Percentiles rank a stretch among this genome's conserved stretches.
These are phyloP conservation scores for Sussaba pulchella DNA, from an alignment of 2,888 invertebrate species.

Conservation along the genomic window DNA sequence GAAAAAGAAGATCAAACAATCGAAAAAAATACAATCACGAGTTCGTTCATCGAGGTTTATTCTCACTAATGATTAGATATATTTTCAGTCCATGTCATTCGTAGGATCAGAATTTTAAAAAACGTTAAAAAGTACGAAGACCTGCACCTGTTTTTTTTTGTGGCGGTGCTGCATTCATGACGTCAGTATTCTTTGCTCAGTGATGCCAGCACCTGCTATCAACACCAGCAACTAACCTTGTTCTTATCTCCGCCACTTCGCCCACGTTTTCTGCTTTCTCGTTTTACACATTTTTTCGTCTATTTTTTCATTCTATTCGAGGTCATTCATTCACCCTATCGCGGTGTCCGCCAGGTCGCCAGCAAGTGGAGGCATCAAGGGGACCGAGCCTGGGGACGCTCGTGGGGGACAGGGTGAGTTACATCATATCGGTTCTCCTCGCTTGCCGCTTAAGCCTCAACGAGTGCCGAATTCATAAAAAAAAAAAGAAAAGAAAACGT, in stretches of 20 bases:
- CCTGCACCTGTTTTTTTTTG: not conserved
- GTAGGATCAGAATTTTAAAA: not conserved
- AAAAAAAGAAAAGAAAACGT: slow-evolving; percentile 59
- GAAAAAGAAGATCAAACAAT: no score
- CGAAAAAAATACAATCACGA: no score
- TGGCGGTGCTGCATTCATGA: slow-evolving; percentile 34
- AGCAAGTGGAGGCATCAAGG: slow-evolving; percentile 50
- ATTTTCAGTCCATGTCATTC: slow-evolving; percentile 4
- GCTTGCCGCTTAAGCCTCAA: slow-evolving; percentile 72
- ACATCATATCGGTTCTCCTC: slow-evolving; percentile 22
- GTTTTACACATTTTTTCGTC: slow-evolving; percentile 58
- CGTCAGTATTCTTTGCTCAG: slow-evolving; percentile 26
- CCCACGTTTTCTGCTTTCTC: slow-evolving; percentile 60
- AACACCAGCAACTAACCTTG: slow-evolving; percentile 52
- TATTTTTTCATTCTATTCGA: slow-evolving; percentile 51
- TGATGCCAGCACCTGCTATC: slow-evolving; percentile 14
- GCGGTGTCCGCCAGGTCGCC: slow-evolving; percentile 53
- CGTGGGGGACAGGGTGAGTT: slow-evolving; percentile 13
- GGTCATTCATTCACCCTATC: slow-evolving; percentile 68
- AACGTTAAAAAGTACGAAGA: not conserved
- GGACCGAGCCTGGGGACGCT: slow-evolving; percentile 35
- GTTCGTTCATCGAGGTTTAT: no score
- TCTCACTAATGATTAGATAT: not conserved
- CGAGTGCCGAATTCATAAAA: slow-evolving; percentile 69
- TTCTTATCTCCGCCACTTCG: slow-evolving; percentile 59